phyloP scores from a whole-genome alignment of 2,113 vertebrate genomes.

The Donacobius atricapilla region DNA sequence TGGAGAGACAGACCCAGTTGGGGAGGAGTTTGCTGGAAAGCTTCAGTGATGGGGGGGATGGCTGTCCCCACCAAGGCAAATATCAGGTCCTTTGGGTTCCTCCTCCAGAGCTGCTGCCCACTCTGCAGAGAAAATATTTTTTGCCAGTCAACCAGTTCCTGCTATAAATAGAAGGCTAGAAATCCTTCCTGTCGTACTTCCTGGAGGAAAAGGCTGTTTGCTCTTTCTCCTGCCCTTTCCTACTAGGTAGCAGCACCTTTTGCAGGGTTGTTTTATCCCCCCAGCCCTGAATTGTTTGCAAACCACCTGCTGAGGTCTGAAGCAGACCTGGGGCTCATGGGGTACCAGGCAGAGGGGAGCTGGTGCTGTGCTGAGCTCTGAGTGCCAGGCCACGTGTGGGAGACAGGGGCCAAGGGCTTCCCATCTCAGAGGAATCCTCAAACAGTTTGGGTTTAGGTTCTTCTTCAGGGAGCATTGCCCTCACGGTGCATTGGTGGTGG shows the following conservation, averaged over 20 bases:
- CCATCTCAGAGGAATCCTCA: background rate
- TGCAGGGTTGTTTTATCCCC: background rate
- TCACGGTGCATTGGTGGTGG: fast-evolving
- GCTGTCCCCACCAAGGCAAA: background rate
- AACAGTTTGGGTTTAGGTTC: background rate
- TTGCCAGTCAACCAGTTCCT: background rate
- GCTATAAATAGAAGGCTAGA: constrained; percentile 23
- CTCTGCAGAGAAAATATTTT: background rate
- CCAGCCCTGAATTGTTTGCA: background rate
- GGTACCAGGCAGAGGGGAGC: background rate
- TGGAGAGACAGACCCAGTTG: background rate
- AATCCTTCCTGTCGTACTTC: background rate
- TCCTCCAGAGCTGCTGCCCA: background rate
- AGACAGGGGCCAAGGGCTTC: fast-evolving
- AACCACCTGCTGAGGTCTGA: background rate
- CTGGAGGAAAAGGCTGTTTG: background rate
- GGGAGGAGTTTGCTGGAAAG: background rate
- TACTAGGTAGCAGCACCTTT: background rate
- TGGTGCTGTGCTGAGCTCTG: fast-evolving
- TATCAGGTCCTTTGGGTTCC: background rate
- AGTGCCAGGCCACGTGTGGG: fast-evolving
- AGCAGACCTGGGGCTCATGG: fast-evolving
- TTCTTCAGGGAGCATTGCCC: background rate
- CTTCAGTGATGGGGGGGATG: background rate
- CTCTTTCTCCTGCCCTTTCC: background rate